Evolutionary conservation across 2,113 vertebrate species (phyloP).

Genomic region (Paramormyrops kingsleyae): DNA sequence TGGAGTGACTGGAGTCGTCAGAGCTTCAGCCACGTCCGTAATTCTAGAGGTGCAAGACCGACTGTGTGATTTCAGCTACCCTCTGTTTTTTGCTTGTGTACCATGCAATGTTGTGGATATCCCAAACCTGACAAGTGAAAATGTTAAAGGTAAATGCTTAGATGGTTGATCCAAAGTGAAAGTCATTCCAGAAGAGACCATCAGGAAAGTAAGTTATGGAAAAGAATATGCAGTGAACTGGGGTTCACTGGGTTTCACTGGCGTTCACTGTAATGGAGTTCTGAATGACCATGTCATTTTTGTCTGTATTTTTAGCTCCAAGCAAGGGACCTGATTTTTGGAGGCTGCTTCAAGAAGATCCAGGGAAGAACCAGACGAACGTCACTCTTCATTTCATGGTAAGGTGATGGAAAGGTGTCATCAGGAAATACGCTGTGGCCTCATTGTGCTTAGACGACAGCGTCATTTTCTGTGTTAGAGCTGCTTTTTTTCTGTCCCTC

Average conservation of each 20-base stretch:
- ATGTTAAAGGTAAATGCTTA: background rate
- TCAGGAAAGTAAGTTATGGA: background rate
- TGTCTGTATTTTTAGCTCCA: constrained; percentile 64
- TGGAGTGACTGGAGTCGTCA: constrained; percentile 83
- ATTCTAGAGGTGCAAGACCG: constrained; percentile 65
- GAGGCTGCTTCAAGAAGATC: constrained; percentile 64
- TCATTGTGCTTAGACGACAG: background rate
- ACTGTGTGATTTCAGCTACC: background rate
- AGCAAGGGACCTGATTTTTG: constrained; percentile 82
- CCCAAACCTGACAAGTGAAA: background rate
- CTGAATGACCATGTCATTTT: background rate
- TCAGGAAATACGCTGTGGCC: background rate
- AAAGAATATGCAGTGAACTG: background rate
- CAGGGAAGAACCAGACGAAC: constrained; percentile 55
- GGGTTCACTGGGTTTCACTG: background rate
- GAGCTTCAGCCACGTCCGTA: constrained; percentile 53
- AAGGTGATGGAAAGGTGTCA: constrained; percentile 20
- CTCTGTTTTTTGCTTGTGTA: background rate
- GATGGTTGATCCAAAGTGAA: background rate
- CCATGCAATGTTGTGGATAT: background rate
- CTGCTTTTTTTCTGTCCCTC: background rate
- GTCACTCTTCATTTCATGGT: constrained; percentile 84
- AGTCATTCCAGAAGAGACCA: too few species aligned
- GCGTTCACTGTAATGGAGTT: background rate
- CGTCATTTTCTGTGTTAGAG: background rate